These are phyloP conservation scores for Drosophila sulfurigaster DNA, from an alignment of 1,140 invertebrate species.

Conservation along the genomic window DNA sequence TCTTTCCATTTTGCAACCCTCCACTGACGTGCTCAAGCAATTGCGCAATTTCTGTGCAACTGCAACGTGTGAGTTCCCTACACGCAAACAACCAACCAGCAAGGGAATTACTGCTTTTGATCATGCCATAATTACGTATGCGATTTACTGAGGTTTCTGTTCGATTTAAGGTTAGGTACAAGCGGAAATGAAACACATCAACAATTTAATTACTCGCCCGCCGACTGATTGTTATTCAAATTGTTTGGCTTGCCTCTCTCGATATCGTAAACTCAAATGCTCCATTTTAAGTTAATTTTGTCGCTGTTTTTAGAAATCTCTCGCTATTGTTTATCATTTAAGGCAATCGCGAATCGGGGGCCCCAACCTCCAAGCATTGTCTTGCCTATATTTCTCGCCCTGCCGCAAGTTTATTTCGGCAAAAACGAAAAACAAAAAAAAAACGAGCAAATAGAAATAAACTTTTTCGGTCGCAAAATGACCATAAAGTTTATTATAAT, in stretches of 20 bases:
- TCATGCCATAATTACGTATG: not conserved
- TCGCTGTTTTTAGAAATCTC: conserved; percentile 16
- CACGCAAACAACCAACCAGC: not conserved
- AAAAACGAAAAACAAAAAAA: conserved; percentile 27
- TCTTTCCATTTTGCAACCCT: conserved; percentile 58
- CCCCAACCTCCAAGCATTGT: conserved; percentile 11
- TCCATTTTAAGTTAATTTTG: conserved; percentile 19
- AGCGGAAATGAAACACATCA: conserved; percentile 23
- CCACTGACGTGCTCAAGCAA: conserved; percentile 26
- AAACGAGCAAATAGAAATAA: conserved; percentile 29
- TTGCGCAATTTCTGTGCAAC: conserved; percentile 64
- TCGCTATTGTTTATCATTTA: conserved; percentile 36
- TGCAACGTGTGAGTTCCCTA: conserved; percentile 60
- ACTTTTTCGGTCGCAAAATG: conserved; percentile 71
- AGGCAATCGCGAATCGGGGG: conserved; percentile 16
- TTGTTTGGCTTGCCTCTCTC: not conserved
- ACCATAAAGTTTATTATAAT: conserved; percentile 77
- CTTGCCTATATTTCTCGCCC: not conserved
- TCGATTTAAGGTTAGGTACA: conserved; percentile 14
- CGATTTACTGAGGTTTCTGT: not conserved
- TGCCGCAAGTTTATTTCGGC: conserved; percentile 51
- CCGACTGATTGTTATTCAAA: conserved; percentile 14
- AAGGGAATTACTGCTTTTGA: not conserved
- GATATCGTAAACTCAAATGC: conserved; percentile 20
- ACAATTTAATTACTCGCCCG: conserved; percentile 21